These are phyloP conservation scores for Drosophila eugracilis DNA, from an alignment of 1,140 invertebrate species.

Conservation along the genomic window DNA sequence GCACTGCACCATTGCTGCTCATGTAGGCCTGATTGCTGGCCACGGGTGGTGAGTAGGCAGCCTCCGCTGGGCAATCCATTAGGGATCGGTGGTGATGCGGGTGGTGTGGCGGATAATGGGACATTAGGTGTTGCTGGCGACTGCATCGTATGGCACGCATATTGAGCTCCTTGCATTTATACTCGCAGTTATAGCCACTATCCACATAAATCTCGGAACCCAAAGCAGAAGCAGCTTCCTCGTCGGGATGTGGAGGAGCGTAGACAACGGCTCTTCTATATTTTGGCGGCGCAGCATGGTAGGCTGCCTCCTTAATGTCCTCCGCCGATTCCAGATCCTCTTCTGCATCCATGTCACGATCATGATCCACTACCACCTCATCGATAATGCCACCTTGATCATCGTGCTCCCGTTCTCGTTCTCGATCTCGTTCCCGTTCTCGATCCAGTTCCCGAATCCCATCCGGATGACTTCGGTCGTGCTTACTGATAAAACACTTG, in stretches of 20 bases:
- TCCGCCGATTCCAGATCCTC: slow-evolving; percentile 10
- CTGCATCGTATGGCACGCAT: slow-evolving; percentile 80
- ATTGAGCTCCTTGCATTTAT: slow-evolving; percentile 78
- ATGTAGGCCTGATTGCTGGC: slow-evolving; percentile 18
- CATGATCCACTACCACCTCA: slow-evolving; percentile 41
- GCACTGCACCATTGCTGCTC: slow-evolving; percentile 35
- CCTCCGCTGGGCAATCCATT: slow-evolving; percentile 61
- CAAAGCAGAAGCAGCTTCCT: slow-evolving; percentile 33
- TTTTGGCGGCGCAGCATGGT: slow-evolving; percentile 60
- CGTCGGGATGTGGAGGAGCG: slow-evolving; percentile 42
- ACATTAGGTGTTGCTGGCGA: slow-evolving; percentile 61
- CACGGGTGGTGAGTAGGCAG: slow-evolving; percentile 61
- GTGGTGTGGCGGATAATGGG: slow-evolving; percentile 50
- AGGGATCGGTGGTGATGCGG: slow-evolving; percentile 55
- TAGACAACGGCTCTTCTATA: slow-evolving; percentile 65
- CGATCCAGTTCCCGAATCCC: slow-evolving; percentile 15
- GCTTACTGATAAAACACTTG: slow-evolving; percentile 73
- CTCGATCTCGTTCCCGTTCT: slow-evolving; percentile 10
- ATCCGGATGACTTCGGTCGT: slow-evolving; percentile 42
- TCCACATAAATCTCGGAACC: slow-evolving; percentile 58
- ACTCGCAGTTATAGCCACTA: slow-evolving; percentile 74
- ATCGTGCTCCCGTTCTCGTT: slow-evolving; percentile 23
- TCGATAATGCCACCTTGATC: slow-evolving; percentile 6
- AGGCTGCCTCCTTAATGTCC: slow-evolving; percentile 25
- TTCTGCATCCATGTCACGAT: slow-evolving; percentile 47